Evolutionary conservation across 2,797 vertebrate species (phyloP), one percentile per base, ranked within the genome.

Genomic region (Knipowitschia caucasica): DNA sequence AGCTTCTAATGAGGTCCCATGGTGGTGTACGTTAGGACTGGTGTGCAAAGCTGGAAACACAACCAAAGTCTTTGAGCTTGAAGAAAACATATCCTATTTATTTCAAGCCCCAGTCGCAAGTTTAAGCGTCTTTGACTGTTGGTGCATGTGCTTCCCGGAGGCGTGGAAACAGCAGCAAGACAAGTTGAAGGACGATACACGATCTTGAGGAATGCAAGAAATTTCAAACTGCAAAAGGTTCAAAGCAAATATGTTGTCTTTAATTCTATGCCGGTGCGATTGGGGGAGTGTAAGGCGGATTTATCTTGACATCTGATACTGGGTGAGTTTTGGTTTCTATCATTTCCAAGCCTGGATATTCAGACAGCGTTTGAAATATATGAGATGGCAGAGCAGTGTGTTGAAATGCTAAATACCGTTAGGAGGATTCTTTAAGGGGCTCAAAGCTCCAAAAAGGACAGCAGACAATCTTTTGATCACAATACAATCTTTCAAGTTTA

Each of bases 1-100:
- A 62, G 26, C 25, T 63, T 56, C 43, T 86, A 84, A 87, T 84
- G 71, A 77, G 67, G 35, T 84, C 80, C 77, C 82, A 49, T 54
- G 78, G 72, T n/a, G n/a, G n/a, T n/a, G n/a, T 58, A 68, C 56
- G 8, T 34, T 62, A 47, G 52, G 43, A 42, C 53, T 20, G 26
- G 58, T 62, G 50, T 60, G 50, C n/a, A n/a, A n/a, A n/a, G n/a
- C n/a, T n/a, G n/a, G n/a, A n/a, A n/a, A n/a, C n/a, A n/a, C n/a
- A n/a, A n/a, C n/a, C n/a, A n/a, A n/a, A 39, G 20, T 64, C 57
- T 49, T 58, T 67, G 63, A 44, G 39, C 49, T 69, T 56, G 54
- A 64, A 36, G 44, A 72, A 67, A 63, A 64, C 31, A 39, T 46
- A 24, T 21, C 55, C 45, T 63, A 61, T 74, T 83, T 72, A 65